Evolutionary conservation across 2,888 invertebrate species (phyloP).

Genomic region (Macroteleia sp.): DNA sequence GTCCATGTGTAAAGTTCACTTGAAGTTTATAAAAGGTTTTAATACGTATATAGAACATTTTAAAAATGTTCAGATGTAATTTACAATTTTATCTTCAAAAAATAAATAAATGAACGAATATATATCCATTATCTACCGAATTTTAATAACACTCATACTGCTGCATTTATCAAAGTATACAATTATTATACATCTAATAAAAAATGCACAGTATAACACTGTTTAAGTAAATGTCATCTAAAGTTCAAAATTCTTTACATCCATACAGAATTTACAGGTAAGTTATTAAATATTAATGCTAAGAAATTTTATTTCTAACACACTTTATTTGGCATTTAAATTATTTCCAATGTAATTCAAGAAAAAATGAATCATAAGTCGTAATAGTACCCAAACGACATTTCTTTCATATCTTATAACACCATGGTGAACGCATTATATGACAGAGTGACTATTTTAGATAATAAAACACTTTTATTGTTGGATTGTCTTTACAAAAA

Average conservation of each 20-base stretch:
- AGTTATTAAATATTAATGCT: slow-evolving; percentile 29
- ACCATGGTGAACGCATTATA: background rate
- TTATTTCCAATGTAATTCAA: too few species aligned
- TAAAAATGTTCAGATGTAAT: too few species aligned
- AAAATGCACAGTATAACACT: too few species aligned
- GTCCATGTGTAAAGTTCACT: too few species aligned
- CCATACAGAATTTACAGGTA: slow-evolving; percentile 1
- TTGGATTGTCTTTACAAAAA: slow-evolving; percentile 9
- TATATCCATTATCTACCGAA: too few species aligned
- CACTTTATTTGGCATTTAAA: slow-evolving; percentile 13
- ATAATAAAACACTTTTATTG: slow-evolving; percentile 12
- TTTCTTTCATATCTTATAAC: background rate
- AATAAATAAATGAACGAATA: too few species aligned
- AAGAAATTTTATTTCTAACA: too few species aligned
- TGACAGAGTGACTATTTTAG: slow-evolving; percentile 1
- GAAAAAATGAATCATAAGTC: slow-evolving; percentile 4
- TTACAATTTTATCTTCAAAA: background rate
- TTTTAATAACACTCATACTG: too few species aligned
- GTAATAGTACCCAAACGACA: background rate
- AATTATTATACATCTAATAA: too few species aligned
- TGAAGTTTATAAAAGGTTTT: too few species aligned
- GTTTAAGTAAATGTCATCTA: slow-evolving; percentile 10
- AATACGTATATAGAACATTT: too few species aligned
- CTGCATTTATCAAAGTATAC: too few species aligned
- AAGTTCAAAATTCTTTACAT: slow-evolving; percentile 13